phyloP scores from a whole-genome alignment of 1,140 invertebrate genomes.

The Leptinotarsa undecemlineata region DNA sequence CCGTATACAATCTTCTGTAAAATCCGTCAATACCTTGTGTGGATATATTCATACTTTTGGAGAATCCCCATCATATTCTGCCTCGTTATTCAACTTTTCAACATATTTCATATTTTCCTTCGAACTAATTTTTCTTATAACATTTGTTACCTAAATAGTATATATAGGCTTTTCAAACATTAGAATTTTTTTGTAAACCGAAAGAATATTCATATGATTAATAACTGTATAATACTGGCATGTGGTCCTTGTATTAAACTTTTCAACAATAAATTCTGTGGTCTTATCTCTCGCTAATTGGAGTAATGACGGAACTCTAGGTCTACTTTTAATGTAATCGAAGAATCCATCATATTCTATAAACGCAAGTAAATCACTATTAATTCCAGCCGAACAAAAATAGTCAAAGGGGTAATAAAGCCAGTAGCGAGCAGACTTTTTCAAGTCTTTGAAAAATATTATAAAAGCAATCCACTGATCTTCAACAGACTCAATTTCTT shows the following conservation, averaged over 20 bases:
- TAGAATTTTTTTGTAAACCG: background rate
- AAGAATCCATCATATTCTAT: background rate
- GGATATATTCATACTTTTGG: too few relatives aligned
- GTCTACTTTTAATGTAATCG: background rate
- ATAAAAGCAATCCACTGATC: background rate
- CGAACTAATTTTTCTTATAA: too few relatives aligned
- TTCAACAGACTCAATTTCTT: background rate
- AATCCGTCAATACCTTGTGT: too few relatives aligned
- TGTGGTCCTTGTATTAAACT: background rate
- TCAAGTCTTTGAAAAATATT: background rate
- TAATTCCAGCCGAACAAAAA: too few relatives aligned
- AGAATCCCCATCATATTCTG: too few relatives aligned
- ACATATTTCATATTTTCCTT: too few relatives aligned
- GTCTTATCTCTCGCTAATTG: constrained; percentile 19
- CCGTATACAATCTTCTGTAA: too few relatives aligned
- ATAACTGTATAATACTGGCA: constrained; percentile 9
- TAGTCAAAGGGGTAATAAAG: background rate
- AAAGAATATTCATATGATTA: constrained; percentile 1
- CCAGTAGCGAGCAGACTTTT: background rate
- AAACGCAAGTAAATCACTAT: too few relatives aligned
- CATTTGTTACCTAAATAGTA: too few relatives aligned
- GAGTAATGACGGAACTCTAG: constrained; percentile 16
- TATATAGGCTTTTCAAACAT: constrained; percentile 13
- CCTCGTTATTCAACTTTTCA: too few relatives aligned
- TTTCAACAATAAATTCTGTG: constrained; percentile 12